Conservation (phyloP, 1,140 invertebrate genomes). For the Drosophila sp. region DNA sequence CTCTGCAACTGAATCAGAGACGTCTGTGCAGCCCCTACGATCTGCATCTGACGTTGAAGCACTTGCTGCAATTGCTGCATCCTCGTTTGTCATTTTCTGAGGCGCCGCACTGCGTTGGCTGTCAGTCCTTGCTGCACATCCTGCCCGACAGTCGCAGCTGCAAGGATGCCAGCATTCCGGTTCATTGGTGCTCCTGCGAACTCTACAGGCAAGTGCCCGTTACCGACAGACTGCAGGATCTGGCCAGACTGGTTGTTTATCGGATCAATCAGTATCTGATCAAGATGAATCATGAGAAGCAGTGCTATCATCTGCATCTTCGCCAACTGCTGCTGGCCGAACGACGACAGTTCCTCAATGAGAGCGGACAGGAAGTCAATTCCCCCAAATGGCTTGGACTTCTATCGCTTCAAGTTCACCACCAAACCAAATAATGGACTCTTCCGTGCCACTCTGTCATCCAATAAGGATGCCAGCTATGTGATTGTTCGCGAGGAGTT, state of each 20-base stretch:
- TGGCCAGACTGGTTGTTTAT: conserved; percentile 84
- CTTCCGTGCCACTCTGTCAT: conserved; percentile 9
- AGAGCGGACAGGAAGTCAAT: not conserved
- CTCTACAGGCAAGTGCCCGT: conserved; percentile 83
- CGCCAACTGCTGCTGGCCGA: conserved; percentile 11
- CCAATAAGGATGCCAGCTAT: not conserved
- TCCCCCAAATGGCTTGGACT: not conserved
- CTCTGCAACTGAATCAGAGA: conserved; percentile 89
- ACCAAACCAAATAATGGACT: conserved; percentile 15
- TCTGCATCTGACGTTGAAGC: conserved; percentile 88
- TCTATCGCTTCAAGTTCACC: conserved; percentile 32
- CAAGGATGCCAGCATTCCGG: conserved; percentile 87
- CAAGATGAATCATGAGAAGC: conserved; percentile 56
- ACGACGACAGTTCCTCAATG: conserved; percentile 18
- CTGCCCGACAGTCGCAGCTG: conserved; percentile 89
- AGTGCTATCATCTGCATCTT: conserved; percentile 25
- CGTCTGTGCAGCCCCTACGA: conserved; percentile 93
- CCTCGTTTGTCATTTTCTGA: conserved; percentile 86
- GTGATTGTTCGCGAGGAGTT: not conserved
- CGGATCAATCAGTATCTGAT: conserved; percentile 83
- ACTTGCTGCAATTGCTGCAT: conserved; percentile 88
- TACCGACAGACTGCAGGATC: conserved; percentile 69
- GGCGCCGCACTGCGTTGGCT: conserved; percentile 62
- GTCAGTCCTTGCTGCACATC: conserved; percentile 88
- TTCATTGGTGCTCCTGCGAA: conserved; percentile 92